These are phyloP conservation scores for Eubasilissa regina DNA, from an alignment of 1,140 invertebrate species.

Conservation along the genomic window DNA sequence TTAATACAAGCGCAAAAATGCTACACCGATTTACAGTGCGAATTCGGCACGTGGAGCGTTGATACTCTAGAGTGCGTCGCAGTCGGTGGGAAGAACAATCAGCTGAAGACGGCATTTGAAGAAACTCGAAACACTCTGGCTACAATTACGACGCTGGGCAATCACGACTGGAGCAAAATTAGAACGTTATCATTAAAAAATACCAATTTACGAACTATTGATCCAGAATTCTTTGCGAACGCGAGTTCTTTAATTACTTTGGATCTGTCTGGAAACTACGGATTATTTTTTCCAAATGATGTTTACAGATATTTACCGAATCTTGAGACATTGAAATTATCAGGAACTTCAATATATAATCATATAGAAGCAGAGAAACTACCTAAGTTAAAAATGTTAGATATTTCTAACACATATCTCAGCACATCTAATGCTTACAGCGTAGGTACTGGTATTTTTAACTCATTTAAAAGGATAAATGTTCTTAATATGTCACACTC, in stretches of 20 bases:
- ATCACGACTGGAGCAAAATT: neutral
- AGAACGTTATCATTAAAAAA: neutral
- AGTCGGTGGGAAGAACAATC: neutral
- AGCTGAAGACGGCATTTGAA: neutral
- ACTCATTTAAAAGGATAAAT: neutral
- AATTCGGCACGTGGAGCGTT: neutral
- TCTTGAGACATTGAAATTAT: neutral
- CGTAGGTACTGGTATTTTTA: neutral
- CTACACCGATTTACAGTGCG: neutral
- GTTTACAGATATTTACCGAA: neutral
- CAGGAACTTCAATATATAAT: neutral
- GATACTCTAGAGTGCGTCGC: neutral
- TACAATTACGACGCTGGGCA: neutral
- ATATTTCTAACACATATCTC: neutral
- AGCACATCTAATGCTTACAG: neutral
- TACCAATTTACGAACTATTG: neutral
- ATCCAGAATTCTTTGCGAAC: neutral
- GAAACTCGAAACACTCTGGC: too few relatives aligned
- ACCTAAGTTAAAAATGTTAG: neutral
- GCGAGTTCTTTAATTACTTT: neutral
- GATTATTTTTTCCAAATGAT: neutral
- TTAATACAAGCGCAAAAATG: neutral
- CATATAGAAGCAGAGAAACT: neutral
- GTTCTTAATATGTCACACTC: neutral
- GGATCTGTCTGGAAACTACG: neutral